Percentiles rank a stretch among this genome's conserved stretches.
Conservation (phyloP, 2,888 invertebrate species). For the Fragum fragum region DNA sequence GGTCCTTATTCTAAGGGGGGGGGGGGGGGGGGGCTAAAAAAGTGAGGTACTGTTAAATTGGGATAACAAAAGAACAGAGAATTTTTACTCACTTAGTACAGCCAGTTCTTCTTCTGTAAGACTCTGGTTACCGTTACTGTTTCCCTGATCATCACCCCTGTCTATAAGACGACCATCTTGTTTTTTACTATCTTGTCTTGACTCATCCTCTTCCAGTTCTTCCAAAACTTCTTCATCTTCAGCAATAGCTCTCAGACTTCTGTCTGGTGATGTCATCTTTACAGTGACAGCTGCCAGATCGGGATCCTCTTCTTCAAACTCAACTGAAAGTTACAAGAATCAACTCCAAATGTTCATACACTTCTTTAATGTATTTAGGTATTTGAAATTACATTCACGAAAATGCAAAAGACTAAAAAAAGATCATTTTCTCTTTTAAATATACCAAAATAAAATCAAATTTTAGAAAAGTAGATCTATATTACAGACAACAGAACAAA, state of each 20-base stretch:
- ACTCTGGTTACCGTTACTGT: conserved; percentile 67
- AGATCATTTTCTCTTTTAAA: no score
- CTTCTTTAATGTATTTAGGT: no score
- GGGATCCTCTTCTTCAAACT: conserved; percentile 71
- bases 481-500: no score
- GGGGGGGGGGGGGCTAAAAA: no score
- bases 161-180: conserved; percentile 29
- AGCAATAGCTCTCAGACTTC: conserved; percentile 77
- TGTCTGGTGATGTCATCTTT: conserved; percentile 72
- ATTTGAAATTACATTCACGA: no score
- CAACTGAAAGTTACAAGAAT: no score
- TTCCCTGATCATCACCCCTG: conserved; percentile 66
- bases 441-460: no score
- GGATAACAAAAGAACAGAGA: not conserved
- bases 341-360: no score
- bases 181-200: conserved; percentile 39
- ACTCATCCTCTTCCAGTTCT: conserved; percentile 55
- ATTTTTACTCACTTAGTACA: conserved; percentile 80
- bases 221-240: conserved; percentile 81
- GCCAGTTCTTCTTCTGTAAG: conserved; percentile 80
- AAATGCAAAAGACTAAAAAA: no score
- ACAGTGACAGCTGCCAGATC: conserved; percentile 57
- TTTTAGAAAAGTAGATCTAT: no score
- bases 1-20: no score
- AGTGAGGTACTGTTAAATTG: no score